A percentile compares a stretch with the other conserved stretches of the same genome.
Evolutionary conservation across 2,797 vertebrate species (phyloP).

Genomic region (Alectoris magna): DNA sequence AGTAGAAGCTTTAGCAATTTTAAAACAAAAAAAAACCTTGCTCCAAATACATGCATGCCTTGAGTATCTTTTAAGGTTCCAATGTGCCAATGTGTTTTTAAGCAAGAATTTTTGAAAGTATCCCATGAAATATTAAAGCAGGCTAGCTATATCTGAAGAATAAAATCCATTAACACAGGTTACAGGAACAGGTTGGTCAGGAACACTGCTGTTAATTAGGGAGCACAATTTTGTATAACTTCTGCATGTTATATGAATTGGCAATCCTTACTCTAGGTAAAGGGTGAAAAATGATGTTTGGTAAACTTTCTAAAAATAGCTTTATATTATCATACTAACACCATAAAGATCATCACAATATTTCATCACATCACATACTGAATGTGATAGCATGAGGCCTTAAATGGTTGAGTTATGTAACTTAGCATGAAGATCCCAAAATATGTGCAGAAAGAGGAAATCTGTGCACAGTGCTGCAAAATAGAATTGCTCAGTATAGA

Average conservation of each 20-base stretch:
- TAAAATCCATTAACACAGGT: slow-evolving; percentile 49
- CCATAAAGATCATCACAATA: background rate
- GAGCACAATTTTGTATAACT: slow-evolving; percentile 22
- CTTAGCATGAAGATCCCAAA: background rate
- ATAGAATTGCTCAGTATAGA: background rate
- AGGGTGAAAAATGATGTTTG: background rate
- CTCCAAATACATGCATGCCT: slow-evolving; percentile 16
- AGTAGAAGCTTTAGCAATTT: slow-evolving; percentile 19
- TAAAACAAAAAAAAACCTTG: background rate
- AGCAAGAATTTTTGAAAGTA: slow-evolving; percentile 48
- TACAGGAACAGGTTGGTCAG: background rate
- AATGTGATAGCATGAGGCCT: background rate
- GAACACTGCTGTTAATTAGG: slow-evolving; percentile 39
- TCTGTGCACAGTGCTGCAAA: background rate
- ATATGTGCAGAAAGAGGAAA: background rate
- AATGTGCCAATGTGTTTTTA: slow-evolving; percentile 24
- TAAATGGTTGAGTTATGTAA: slow-evolving; percentile 1
- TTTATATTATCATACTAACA: background rate
- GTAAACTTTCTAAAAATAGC: slow-evolving; percentile 10
- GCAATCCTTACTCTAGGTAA: background rate
- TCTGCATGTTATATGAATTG: slow-evolving; percentile 55
- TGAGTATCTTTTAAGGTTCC: slow-evolving; percentile 29
- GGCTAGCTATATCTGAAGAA: background rate
- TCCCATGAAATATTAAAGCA: slow-evolving; percentile 59
- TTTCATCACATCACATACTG: background rate